Evolutionary conservation across 2,888 invertebrate genomes (phyloP).

Genomic region (Meganola albula): DNA sequence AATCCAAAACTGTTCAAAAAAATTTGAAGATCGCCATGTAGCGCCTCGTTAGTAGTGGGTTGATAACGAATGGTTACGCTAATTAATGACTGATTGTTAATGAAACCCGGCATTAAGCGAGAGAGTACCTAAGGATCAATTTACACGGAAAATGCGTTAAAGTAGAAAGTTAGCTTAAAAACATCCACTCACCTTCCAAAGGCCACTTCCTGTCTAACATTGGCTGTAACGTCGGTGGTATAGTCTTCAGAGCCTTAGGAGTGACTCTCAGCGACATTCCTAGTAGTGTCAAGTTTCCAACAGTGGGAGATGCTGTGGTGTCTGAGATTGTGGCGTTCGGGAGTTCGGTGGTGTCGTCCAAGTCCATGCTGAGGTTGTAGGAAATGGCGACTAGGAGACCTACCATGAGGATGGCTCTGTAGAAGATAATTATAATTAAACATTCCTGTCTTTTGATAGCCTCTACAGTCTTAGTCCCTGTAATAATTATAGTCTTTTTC

Average conservation of each 20-base stretch:
- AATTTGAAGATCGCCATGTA: too few relatives aligned
- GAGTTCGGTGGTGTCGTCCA: constrained; percentile 26
- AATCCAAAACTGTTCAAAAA: too few relatives aligned
- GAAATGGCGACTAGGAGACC: constrained; percentile 73
- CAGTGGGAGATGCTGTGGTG: constrained; percentile 1
- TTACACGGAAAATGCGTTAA: too few relatives aligned
- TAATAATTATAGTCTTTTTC: too few relatives aligned
- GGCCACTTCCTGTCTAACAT: constrained; percentile 60
- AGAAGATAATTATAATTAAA: constrained; percentile 5
- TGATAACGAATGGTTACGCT: too few relatives aligned
- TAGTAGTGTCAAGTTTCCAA: constrained; percentile 19
- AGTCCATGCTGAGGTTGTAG: constrained; percentile 55
- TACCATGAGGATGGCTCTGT: constrained; percentile 70
- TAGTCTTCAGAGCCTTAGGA: constrained; percentile 20
- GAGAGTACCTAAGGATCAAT: too few relatives aligned
- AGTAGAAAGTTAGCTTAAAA: too few relatives aligned
- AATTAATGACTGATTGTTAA: too few relatives aligned
- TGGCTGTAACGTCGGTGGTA: constrained; percentile 35
- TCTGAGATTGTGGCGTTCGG: constrained; percentile 5
- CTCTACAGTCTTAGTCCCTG: too few relatives aligned
- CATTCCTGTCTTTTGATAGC: too few relatives aligned
- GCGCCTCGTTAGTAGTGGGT: too few relatives aligned
- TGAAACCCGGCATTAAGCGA: too few relatives aligned
- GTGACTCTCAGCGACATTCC: constrained; percentile 9
- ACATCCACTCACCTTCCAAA: constrained; percentile 62